These are phyloP conservation scores for Nematolebias whitei DNA, from an alignment of 2,113 vertebrate genomes.

Conservation along the genomic window DNA sequence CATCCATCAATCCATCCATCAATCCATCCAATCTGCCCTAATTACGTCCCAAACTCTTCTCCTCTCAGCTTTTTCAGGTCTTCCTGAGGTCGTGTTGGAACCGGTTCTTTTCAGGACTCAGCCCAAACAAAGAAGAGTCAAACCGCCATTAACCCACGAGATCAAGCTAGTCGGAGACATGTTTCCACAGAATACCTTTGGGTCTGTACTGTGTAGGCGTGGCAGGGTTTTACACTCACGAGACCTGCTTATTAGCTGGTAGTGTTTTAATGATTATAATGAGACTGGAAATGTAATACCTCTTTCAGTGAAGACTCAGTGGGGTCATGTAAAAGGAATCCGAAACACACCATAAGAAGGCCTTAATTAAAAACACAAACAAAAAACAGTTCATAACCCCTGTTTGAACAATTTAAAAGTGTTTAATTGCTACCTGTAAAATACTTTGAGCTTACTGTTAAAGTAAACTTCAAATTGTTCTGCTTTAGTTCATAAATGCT, in stretches of 20 bases:
- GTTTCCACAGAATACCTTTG: conserved; percentile 73
- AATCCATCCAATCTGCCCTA: conserved; percentile 59
- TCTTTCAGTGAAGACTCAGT: conserved; percentile 58
- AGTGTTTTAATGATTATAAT: conserved; percentile 71
- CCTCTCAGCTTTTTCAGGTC: conserved; percentile 71
- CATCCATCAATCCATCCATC: conserved; percentile 47
- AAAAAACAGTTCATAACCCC: conserved; percentile 20
- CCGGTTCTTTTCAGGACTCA: conserved; percentile 65
- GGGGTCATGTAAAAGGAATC: conserved; percentile 63
- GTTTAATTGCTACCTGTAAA: conserved; percentile 35
- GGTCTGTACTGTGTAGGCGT: conserved; percentile 49
- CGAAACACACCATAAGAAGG: conserved; percentile 48
- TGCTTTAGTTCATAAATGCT: not conserved
- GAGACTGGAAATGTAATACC: conserved; percentile 71
- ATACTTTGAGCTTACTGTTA: conserved; percentile 22
- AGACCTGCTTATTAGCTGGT: conserved; percentile 65
- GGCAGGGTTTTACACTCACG: conserved; percentile 38
- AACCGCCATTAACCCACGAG: conserved; percentile 75
- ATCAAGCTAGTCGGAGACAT: conserved; percentile 75
- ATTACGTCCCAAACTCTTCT: conserved; percentile 70
- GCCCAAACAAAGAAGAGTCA: conserved; percentile 76
- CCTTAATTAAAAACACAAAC: conserved; percentile 40
- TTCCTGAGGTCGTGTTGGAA: conserved; percentile 81
- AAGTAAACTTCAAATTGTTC: not conserved
- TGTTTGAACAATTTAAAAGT: not conserved